Evolutionary conservation across 2,888 invertebrate genomes (phyloP), one percentile per base, ranked within the genome.

Genomic region (Epiblema foenella): DNA sequence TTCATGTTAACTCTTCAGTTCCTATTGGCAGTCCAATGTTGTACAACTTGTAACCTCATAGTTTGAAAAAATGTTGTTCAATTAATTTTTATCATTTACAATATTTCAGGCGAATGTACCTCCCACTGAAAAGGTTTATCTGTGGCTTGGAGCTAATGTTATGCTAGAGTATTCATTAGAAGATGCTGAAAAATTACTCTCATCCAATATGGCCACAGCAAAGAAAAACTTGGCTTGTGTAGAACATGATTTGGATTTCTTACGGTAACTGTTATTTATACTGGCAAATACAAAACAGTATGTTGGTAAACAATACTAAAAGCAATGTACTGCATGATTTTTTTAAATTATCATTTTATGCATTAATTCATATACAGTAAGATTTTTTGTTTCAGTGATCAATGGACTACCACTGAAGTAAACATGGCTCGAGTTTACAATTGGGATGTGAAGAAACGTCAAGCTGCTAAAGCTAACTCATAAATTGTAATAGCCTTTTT

Each of bases 361-460:
- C 2, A 33, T 0, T 33, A 0, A 33, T 33, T 33, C 5, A 33
- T 5, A 33, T 33, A 5, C 33, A 33, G 9, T 33, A 33, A 33
- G 33, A 33, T 20, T 68, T 63, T 72, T 63, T 77, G 72, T 94
- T 94, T 79, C 86, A 97, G 99, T 83, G 99, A 99, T 94, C 99
- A 99, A 91, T 97, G 98, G 83, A 99, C 99, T 17, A 99, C 99
- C 20, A 98, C 98, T 58, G 99, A 99, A 95, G 99, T 99, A 29
- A 99, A 99, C 88, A 99, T 99, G 98, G 99, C 99, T 39, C 94
- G 99, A 85, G 98, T 99, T 29, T 99, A 98, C 88, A 99, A 99
- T 89, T 99, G 99, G 99, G 98, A 99, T 92, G 98, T 99, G 3
- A 99, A 98, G 88, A 95, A 96, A 84, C 95, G 98, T 76, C 97